Conservation (phyloP, 2,888 invertebrate species). For the Coenonympha glycerion region DNA sequence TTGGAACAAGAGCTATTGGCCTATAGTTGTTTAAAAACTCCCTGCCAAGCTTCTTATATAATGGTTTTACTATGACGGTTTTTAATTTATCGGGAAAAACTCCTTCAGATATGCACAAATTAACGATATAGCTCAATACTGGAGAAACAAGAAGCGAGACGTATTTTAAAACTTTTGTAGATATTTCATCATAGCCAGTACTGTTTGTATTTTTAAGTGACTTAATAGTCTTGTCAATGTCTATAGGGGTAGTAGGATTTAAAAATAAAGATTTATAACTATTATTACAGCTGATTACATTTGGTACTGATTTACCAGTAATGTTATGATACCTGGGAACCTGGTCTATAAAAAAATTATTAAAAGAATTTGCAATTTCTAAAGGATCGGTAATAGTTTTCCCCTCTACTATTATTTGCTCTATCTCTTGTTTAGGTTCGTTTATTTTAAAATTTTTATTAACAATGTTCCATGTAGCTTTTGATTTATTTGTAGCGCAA, state of each 20-base stretch:
- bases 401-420: no score
- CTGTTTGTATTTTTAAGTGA: not conserved
- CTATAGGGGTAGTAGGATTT: not conserved
- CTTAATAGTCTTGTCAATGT: not conserved
- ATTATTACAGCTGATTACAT: no score
- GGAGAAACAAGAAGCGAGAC: not conserved
- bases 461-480: not conserved
- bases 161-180: not conserved
- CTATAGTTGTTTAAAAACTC: not conserved
- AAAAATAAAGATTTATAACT: no score
- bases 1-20: no score
- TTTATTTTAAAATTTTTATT: no score
- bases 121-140: not conserved
- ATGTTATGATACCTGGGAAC: not conserved
- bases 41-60: not conserved
- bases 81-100: not conserved
- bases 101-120: not conserved
- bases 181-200: slow-evolving; percentile 9
- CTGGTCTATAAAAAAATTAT: not conserved
- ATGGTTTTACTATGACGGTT: not conserved
- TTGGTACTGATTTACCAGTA: no score
- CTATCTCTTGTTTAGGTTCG: not conserved
- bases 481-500: not conserved
- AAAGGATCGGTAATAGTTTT: no score
- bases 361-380: no score